phyloP scores from a whole-genome alignment of 2,113 vertebrate species.

The Pan troglodytes region NHGRI_mPanTro3-v2.1_pri NC_072403.2:37374001-37374500 shows the following conservation, averaged over 20 bases:
- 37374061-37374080: neutral
- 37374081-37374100: neutral
- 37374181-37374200: constrained; percentile 61
- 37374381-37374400: constrained; percentile 71
- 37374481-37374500: constrained; percentile 79
- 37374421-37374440: constrained; percentile 74
- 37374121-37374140: constrained; percentile 21
- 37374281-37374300: constrained; percentile 12
- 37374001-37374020: neutral
- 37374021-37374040: neutral
- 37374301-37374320: constrained; percentile 64
- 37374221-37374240: constrained; percentile 18
- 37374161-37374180: constrained; percentile 26
- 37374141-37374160: constrained; percentile 57
- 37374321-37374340: constrained; percentile 69
- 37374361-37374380: constrained; percentile 83
- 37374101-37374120: neutral
- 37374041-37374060: neutral
- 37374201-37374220: constrained; percentile 39
- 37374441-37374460: neutral
- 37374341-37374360: constrained; percentile 66
- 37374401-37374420: constrained; percentile 50
- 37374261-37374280: constrained; percentile 40
- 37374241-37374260: constrained; percentile 48
- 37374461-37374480: constrained; percentile 69